Evolutionary conservation across 1,140 invertebrate species (phyloP).

Genomic region (Neodiprion lecontei): DNA sequence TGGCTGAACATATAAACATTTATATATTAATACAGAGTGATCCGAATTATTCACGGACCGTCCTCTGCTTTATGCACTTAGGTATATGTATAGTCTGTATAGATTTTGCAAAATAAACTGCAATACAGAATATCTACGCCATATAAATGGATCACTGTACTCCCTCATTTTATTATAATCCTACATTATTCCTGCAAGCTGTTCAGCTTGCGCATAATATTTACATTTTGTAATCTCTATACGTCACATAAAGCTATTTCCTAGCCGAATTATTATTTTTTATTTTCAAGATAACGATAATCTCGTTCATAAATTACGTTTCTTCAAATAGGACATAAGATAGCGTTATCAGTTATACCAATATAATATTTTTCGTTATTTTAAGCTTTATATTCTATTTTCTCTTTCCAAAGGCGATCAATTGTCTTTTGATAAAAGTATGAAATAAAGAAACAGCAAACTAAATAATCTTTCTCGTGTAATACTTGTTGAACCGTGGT

Average conservation of each 20-base stretch:
- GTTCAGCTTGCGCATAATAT: no score
- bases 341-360: no score
- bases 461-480: no score
- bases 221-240: background rate
- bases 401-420: no score
- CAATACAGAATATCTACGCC: background rate
- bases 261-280: background rate
- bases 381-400: no score
- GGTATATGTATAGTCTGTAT: background rate
- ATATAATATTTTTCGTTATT: no score
- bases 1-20: background rate
- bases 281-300: background rate
- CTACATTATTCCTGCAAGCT: no score
- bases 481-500: no score
- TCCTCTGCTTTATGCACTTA: background rate
- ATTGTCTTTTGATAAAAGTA: no score
- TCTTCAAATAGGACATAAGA: no score
- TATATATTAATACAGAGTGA: background rate
- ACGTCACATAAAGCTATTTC: background rate
- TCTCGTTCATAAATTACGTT: background rate
- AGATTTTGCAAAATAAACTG: slow-evolving; percentile 2
- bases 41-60: background rate
- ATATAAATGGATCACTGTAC: background rate
- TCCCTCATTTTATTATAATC: no score
- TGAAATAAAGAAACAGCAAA: no score